Conservation (phyloP, 30 jellyfish, hydroid and myxozoan genomes). For the Mastigias papua region DNA sequence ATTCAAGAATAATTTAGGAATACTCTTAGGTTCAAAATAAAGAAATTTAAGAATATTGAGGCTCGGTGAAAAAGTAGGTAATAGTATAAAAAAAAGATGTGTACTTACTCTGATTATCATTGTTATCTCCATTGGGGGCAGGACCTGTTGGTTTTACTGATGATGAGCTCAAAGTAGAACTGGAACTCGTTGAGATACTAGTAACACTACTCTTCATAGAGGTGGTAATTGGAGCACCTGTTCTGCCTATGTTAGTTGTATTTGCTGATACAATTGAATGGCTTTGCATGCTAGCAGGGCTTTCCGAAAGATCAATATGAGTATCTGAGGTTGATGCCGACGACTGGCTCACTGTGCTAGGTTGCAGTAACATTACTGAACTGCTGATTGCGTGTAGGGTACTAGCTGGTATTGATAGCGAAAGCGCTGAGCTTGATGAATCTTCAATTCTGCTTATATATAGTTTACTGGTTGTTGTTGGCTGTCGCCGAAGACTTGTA, state of each 20-base stretch:
- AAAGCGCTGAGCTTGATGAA: too few relatives aligned
- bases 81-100: too few relatives aligned
- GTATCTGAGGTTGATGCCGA: background rate
- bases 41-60: too few relatives aligned
- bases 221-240: background rate
- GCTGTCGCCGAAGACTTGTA: too few relatives aligned
- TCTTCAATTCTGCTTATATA: too few relatives aligned
- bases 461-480: too few relatives aligned
- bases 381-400: too few relatives aligned
- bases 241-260: background rate
- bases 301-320: background rate
- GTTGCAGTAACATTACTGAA: too few relatives aligned
- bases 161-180: background rate
- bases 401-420: too few relatives aligned
- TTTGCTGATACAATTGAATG: background rate
- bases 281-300: background rate
- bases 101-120: background rate
- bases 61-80: too few relatives aligned
- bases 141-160: constrained; percentile 1
- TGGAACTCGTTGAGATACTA: background rate
- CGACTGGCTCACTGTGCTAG: background rate
- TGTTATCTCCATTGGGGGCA: background rate
- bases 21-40: too few relatives aligned
- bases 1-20: too few relatives aligned
- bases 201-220: background rate